Evolutionary conservation across 2,797 vertebrate genomes (phyloP).

Genomic region (Glyptemys insculpta): DNA sequence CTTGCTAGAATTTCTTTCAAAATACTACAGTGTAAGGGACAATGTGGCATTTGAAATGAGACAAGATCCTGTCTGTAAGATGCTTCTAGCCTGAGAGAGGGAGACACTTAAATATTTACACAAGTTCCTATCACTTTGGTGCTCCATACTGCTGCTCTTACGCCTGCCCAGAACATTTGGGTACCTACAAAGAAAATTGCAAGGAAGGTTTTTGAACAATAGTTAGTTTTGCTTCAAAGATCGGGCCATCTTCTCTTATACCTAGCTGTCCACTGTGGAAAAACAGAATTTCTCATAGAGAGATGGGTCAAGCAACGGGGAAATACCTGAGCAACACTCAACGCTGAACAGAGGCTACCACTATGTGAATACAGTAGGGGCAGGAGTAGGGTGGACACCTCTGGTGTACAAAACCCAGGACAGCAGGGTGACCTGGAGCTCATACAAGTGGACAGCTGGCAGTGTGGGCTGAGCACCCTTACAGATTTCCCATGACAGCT

Average conservation of each 20-base stretch:
- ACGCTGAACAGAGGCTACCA: not conserved
- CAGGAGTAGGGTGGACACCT: not conserved
- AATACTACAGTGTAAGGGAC: not conserved
- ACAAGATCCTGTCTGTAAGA: not conserved
- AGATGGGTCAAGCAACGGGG: not conserved
- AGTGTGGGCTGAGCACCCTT: not conserved
- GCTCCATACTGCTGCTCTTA: not conserved
- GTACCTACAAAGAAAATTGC: rapidly evolving
- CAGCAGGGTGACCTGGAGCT: not conserved
- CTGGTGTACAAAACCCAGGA: not conserved
- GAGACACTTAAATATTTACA: not conserved
- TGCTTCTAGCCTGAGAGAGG: not conserved
- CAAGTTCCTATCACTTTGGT: not conserved
- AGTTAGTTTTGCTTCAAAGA: not conserved
- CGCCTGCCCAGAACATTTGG: not conserved
- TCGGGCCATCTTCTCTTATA: not conserved
- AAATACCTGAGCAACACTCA: not conserved
- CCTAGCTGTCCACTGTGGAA: not conserved
- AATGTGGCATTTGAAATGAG: not conserved
- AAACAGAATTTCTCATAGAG: not conserved
- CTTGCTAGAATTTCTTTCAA: not conserved
- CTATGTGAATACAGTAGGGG: rapidly evolving
- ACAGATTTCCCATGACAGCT: not conserved
- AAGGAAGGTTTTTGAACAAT: not conserved
- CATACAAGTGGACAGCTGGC: not conserved